Conservation (phyloP, 2,797 vertebrate genomes). For the Acanthurus leucopareius region DNA sequence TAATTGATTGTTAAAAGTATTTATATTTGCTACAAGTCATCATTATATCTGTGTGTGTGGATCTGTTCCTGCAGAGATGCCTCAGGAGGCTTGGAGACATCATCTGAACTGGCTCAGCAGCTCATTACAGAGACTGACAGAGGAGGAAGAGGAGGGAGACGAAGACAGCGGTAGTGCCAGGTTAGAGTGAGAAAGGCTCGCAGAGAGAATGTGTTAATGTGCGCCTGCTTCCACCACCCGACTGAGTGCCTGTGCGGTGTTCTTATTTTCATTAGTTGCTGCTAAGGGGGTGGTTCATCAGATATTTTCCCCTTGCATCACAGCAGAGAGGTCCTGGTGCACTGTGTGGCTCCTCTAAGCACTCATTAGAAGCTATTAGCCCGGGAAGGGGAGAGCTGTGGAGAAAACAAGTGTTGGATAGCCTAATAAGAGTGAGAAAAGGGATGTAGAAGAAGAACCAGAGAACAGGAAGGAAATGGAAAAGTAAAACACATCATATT, state of each 20-base stretch:
- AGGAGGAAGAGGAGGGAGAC: conserved; percentile 74
- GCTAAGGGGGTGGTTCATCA: conserved; percentile 67
- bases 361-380: conserved; percentile 72
- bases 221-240: conserved; percentile 45
- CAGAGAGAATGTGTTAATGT: conserved; percentile 59
- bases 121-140: conserved; percentile 79
- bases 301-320: conserved; percentile 70
- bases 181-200: conserved; percentile 62
- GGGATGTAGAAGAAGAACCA: conserved; percentile 23
- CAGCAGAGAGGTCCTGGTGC: conserved; percentile 61
- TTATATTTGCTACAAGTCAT: conserved; percentile 14
- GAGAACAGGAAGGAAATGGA: background rate
- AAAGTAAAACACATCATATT: conserved; percentile 20
- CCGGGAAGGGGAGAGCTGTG: conserved; percentile 45
- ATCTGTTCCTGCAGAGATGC: conserved; percentile 79
- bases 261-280: conserved; percentile 70
- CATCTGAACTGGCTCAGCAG: conserved; percentile 83
- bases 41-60: conserved; percentile 34
- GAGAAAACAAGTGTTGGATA: conserved; percentile 54
- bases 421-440: conserved; percentile 21
- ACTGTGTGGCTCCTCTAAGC: conserved; percentile 60
- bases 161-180: conserved; percentile 54
- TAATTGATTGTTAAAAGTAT: conserved; percentile 13
- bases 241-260: conserved; percentile 55
- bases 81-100: conserved; percentile 75